These are phyloP conservation scores for Eulemur macaco DNA, from an alignment of 2,113 vertebrate genomes.

Conservation along the genomic window DNA sequence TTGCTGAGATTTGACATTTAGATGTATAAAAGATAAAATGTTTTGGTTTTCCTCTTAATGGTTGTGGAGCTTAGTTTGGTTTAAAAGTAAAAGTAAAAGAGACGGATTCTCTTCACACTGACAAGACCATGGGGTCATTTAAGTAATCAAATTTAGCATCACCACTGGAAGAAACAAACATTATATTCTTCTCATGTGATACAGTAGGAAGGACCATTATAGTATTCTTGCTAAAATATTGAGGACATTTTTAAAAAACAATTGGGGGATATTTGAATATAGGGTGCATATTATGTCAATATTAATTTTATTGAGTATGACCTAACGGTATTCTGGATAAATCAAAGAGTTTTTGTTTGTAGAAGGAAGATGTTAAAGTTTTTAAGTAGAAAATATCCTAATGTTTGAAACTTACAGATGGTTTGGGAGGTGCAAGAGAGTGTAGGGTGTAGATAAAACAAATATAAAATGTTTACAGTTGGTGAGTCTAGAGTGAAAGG, in stretches of 20 bases:
- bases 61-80: neutral
- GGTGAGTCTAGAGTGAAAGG: neutral
- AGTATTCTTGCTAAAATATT: neutral
- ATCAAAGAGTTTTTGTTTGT: neutral
- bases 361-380: neutral
- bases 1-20: slow-evolving; percentile 53
- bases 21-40: slow-evolving; percentile 25
- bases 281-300: neutral
- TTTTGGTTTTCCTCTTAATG: neutral
- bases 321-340: neutral
- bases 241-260: neutral
- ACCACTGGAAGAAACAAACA: neutral
- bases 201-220: neutral
- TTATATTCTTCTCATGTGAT: neutral
- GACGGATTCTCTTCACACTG: neutral
- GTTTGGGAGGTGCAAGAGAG: neutral
- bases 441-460: neutral
- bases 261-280: neutral
- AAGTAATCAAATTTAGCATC: neutral
- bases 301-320: neutral
- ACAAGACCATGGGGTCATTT: neutral
- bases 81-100: neutral
- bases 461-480: neutral
- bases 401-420: neutral
- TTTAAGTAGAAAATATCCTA: neutral